Evolutionary conservation across 2,113 vertebrate genomes (phyloP), one percentile per base, ranked within the genome.

Genomic region (Odocoileus virginianus): DNA sequence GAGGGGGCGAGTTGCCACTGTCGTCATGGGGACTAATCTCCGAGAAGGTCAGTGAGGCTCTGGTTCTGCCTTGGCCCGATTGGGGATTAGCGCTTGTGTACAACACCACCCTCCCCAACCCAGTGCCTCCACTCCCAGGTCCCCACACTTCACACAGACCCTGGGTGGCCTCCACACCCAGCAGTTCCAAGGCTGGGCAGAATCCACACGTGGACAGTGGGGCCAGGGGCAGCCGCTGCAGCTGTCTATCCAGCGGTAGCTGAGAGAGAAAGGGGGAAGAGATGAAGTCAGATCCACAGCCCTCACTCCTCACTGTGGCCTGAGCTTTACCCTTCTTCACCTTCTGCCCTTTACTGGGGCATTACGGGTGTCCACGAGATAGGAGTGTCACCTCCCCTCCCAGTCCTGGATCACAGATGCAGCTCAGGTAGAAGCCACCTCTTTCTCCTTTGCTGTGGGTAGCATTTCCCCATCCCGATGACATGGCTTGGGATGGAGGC

Each of bases 11-110:
- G 89, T 86, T 89, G 87, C 96, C 96, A 67, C 71, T 60, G 98
- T 99, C 98, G 94, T 98, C 99, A 99, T 99, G 98, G 98, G 98
- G 97, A 99, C 89, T 99, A 99, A 99, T 99, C 99, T 98, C 97
- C 93, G 91, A 98, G 98, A 99, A 99, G 99, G 99, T 99, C 99
- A 99, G 92, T 50, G 36, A 98, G 97, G 98, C 98, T 98, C 97
- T 5, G 93, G 97, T 97, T 97, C 98, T 98, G 98, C 98, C 98
- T 92, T 74, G 92, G 95, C 97, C 14, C 98, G 92, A 96, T 96
- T 97, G 98, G 94, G 98, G 98, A 99, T 99, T 99, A 99, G 97
- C 98, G 98, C 97, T 96, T 97, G 93, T 58, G 61, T 98, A 94
- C 54, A 97, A 98, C 45, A 28, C 7, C 97, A 50, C 94, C 23